Evolutionary conservation across 1,140 invertebrate genomes (phyloP).

Genomic region (Asbolus verrucosus): DNA sequence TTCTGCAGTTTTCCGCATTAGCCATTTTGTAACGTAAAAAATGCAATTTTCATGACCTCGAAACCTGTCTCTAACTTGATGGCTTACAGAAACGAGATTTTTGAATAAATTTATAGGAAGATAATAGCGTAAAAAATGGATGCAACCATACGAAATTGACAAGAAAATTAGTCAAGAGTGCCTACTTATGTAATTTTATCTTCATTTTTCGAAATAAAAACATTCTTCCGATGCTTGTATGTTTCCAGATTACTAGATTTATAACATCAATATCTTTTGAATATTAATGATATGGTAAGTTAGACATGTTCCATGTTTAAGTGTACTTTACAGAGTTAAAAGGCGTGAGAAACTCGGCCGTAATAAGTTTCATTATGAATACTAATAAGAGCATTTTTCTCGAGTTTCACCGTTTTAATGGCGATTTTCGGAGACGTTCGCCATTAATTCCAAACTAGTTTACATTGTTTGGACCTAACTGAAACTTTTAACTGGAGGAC

Average conservation of each 20-base stretch:
- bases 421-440: no score
- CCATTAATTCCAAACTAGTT: slow-evolving; percentile 10
- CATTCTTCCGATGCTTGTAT: not conserved
- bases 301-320: slow-evolving; percentile 23
- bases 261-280: slow-evolving; percentile 24
- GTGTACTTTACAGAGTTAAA: slow-evolving; percentile 33
- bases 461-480: no score
- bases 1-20: no score
- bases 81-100: no score
- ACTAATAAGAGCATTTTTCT: slow-evolving; percentile 23
- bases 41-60: no score
- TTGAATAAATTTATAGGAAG: no score
- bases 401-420: not conserved
- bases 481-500: not conserved
- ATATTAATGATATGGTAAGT: slow-evolving; percentile 33
- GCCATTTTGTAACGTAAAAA: no score
- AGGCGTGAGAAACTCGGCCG: slow-evolving; percentile 27
- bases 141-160: no score
- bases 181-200: no score
- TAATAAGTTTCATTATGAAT: slow-evolving; percentile 36
- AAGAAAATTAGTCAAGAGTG: no score
- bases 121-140: no score
- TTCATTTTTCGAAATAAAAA: not conserved
- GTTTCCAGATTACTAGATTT: slow-evolving; percentile 17
- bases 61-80: no score